These are phyloP conservation scores for Knipowitschia caucasica DNA, from an alignment of 2,797 vertebrate genomes.

Conservation along the genomic window DNA sequence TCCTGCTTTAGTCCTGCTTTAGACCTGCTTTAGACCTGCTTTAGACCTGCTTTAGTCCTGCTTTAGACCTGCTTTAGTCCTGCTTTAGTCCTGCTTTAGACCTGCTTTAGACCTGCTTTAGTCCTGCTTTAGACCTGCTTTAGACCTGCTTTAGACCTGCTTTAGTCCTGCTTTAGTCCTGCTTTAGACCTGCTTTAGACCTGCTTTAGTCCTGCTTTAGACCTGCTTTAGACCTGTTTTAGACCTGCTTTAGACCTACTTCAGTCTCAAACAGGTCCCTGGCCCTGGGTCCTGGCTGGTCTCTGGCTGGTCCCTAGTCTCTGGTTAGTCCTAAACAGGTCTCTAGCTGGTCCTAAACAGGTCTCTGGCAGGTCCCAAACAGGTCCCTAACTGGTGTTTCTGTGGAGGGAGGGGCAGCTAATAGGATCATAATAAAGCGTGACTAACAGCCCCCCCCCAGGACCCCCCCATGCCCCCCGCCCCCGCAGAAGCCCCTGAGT, in stretches of 20 bases:
- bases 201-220: neutral
- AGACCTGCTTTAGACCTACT: neutral
- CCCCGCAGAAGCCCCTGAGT: constrained; percentile 80
- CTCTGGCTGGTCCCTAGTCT: neutral
- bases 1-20: too few relatives aligned
- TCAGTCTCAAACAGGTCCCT: too few relatives aligned
- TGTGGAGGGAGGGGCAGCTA: constrained; percentile 74
- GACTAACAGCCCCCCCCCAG: constrained; percentile 76
- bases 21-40: too few relatives aligned
- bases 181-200: neutral
- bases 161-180: too few relatives aligned
- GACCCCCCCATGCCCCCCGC: constrained; percentile 76
- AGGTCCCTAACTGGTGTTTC: constrained; percentile 49
- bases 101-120: too few relatives aligned
- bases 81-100: too few relatives aligned
- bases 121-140: too few relatives aligned
- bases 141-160: too few relatives aligned
- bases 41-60: too few relatives aligned
- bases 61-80: too few relatives aligned
- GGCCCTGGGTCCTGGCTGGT: too few relatives aligned
- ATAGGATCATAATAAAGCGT: constrained; percentile 80
- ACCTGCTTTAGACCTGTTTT: neutral
- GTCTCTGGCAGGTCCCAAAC: neutral
- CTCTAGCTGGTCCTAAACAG: neutral
- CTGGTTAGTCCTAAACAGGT: too few relatives aligned